These are phyloP conservation scores for Halcyon badia DNA, from an alignment of 2,797 vertebrate genomes.

Conservation along the genomic window DNA sequence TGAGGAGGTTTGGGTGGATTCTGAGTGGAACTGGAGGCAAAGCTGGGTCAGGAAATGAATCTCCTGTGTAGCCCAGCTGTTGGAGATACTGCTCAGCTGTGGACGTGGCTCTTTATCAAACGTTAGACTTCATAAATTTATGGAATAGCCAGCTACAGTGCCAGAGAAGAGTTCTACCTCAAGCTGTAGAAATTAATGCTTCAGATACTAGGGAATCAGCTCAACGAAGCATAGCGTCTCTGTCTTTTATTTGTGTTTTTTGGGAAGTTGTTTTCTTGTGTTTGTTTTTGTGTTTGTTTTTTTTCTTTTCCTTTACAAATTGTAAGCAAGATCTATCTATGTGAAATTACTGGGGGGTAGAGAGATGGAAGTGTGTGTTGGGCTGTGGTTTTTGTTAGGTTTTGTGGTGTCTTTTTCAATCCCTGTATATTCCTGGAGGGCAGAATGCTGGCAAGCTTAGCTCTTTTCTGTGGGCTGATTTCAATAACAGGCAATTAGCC, in stretches of 20 bases:
- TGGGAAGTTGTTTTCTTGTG: too few species aligned
- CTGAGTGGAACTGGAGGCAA: not conserved
- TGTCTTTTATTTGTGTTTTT: too few species aligned
- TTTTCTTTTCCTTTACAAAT: not conserved
- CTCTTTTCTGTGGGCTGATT: not conserved
- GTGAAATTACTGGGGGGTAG: not conserved
- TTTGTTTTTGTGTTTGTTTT: too few species aligned
- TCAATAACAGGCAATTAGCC: not conserved
- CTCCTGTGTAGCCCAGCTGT: not conserved
- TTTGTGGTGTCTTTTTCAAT: not conserved
- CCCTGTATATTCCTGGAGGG: not conserved
- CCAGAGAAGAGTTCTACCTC: not conserved
- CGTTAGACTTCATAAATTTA: not conserved
- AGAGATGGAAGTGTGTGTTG: not conserved
- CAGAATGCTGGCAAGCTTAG: not conserved
- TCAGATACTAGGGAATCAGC: not conserved
- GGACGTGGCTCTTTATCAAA: not conserved
- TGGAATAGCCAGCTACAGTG: not conserved
- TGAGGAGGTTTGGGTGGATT: not conserved
- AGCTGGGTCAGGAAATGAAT: not conserved
- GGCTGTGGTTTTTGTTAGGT: too few species aligned
- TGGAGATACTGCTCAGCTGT: not conserved
- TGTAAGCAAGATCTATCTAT: accelerated
- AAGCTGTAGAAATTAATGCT: not conserved
- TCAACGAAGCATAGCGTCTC: not conserved